Conservation (phyloP, 1,140 invertebrate genomes). For the Argopecten irradians region DNA sequence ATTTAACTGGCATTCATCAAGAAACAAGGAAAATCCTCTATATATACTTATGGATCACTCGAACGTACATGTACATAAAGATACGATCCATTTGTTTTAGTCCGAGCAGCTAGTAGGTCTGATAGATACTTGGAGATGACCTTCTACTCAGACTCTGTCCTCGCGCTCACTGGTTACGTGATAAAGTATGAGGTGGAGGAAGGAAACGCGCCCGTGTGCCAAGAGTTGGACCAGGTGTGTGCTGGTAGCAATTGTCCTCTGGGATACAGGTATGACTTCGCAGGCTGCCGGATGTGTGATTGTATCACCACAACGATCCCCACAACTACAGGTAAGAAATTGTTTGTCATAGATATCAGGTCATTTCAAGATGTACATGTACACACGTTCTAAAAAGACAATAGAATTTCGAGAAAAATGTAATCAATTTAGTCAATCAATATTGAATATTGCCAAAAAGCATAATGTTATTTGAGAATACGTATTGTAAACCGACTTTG, state of each 20-base stretch:
- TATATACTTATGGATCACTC: background rate
- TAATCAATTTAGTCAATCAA: too few species aligned
- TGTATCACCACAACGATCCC: background rate
- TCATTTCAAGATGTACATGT: too few species aligned
- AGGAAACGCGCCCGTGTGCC: background rate
- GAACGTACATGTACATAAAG: too few species aligned
- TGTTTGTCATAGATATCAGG: too few species aligned
- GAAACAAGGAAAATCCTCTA: too few species aligned
- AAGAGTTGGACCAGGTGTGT: background rate
- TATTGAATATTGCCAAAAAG: too few species aligned
- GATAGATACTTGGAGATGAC: background rate
- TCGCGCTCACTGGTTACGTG: background rate
- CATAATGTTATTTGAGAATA: too few species aligned
- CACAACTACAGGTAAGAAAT: background rate
- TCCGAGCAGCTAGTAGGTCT: background rate
- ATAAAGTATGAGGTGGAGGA: background rate
- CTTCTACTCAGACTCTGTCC: background rate
- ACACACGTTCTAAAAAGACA: too few species aligned
- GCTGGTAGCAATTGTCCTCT: background rate
- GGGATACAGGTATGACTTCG: conserved; percentile 10
- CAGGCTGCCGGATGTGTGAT: background rate
- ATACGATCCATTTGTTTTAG: background rate
- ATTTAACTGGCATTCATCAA: too few species aligned
- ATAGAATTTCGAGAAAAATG: too few species aligned
- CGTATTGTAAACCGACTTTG: too few species aligned